Base-by-base conservation (phyloP, 2,797 vertebrate species). In the Chiropotes sagulatus region DNA sequence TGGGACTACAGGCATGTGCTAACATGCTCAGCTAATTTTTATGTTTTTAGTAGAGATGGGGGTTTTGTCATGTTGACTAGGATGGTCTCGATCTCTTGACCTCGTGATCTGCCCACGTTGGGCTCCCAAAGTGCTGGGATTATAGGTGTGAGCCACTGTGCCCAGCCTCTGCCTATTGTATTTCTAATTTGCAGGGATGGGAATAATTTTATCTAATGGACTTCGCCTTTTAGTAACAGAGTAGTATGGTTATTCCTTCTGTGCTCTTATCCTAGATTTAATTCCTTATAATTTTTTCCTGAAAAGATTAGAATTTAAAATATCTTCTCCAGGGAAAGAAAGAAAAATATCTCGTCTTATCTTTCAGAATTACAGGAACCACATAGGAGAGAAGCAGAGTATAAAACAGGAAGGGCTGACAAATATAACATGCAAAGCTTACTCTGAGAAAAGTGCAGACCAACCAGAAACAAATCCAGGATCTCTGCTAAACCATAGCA, bases 391-490 rank as follows among this genome's bases (percentile, higher is more conserved):
- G 44, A 96, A 92, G 33, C 22, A 52, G 28, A 24, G 2, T 11
- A 10, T 50, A 36, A 97, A 92, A 57, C 22, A 87, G 48, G 36
- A 76, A 58, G 46, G 36, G 2, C 4, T 72, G 19, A 22, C 39
- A 78, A 94, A 89, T 1, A 87, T 12, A 95, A 41, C 64, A 24
- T 9, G 22, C 14, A 72, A 88, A 76, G 98, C 99, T 99, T 98
- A 99, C 99, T 99, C 10, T 93, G 99, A 96, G 97, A 99, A 99
- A 95, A 99, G 98, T 5, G 98, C 98, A 36, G 98, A 98, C 99
- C 99, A 99, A n/a, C 99, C 99, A 57, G 99, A 98, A 90, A 99
- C 97, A 97, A 99, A 99, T 19, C 99, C 99, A 89, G 99, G 99
- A 24, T 99, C 98, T 98, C 99, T 98, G 94, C 98, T 99, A 97